Base-by-base conservation (phyloP, 2,888 invertebrate species). In the Hirtodrosophila duncani region DNA sequence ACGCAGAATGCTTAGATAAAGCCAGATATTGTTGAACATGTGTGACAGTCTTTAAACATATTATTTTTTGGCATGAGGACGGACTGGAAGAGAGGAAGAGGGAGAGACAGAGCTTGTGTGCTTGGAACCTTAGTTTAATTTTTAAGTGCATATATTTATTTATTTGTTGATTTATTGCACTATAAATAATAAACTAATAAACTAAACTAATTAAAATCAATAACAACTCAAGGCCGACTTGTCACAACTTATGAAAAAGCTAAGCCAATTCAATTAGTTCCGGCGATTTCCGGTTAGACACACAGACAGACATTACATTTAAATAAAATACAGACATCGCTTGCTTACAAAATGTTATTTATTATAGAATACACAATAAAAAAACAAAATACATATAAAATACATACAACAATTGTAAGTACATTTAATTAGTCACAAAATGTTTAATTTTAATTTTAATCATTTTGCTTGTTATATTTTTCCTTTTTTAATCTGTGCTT, bases 121-220 rank as follows among this genome's bases (percentile, higher is more conserved):
- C 49, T 14, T 27, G 33, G 38, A 48, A 39, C 39, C 34, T 55
- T 53, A 45, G 24, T n/a, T n/a, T 59, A 41, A 62, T 68, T 55
- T 43, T 26, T 39, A 61, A 67, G 70, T 77, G 78, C 74, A 60
- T 63, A 53, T 74, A 72, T 74, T 78, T 74, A 74, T 74, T 78
- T 78, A 74, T 78, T 70, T 70, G 60, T 78, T 72, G 56, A 63
- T 74, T 72, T 67, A 20, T 60, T 69, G 78, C 74, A 78, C 72
- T 74, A 37, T 56, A 68, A 63, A 59, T 42, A 55, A 21, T 5
- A 27, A 34, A 13, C 30, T 11, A n/a, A 43, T 27, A 20, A 34
- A 3, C 9, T 9, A 29, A 20, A 10, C 14, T 33, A 45, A 60
- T 55, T 52, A 41, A 41, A 67, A 57, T 38, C 43, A 56, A 41